Base-by-base conservation (phyloP, 2,888 invertebrate species). In the Trilocha varians region DNA sequence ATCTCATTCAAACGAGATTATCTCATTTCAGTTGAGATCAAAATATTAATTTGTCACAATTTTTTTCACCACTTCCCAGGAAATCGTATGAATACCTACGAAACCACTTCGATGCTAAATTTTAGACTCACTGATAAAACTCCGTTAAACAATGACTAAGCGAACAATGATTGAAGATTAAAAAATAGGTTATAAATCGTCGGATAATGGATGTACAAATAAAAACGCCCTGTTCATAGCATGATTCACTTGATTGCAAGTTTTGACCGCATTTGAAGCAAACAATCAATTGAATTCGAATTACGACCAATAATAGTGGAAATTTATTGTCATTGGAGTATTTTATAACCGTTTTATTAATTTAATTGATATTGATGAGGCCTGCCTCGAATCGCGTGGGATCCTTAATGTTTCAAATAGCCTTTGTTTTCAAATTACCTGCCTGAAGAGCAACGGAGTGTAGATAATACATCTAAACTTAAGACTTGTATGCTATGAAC, bases 301-400 rank as follows among this genome's bases (percentile, higher is more conserved):
- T 78, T 78, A 78, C 78, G 64, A 59, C 68, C 71, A 65, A 65
- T 75, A 77, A 80, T 76, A 78, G 78, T 65, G 72, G 75, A 77
- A 71, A 78, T 83, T 78, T 79, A 80, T 79, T 73, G 75, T 72
- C 71, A 63, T 66, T 73, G 67, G 62, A 64, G 67, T 71, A 74
- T 78, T 77, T 79, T 82, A 82, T 80, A 78, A 78, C 73, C 77
- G 70, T 74, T 77, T 79, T 75, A 75, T 71, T 78, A 74, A 78
- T 80, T 75, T 78, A 78, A 80, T 79, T 80, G 80, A 69, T 72
- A 74, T 72, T 66, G 73, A 78, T 75, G 75, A 72, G 69, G 57
- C 62, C 64, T 65, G 63, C 58, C 62, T 64, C 53, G 59, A 58
- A 63, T 55, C 53, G 74, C 62, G 76, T 76, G 74, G 76, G 75